Evolutionary conservation across 2,113 vertebrate genomes (phyloP).

Genomic region (Psittacula cyanocephala): DNA sequence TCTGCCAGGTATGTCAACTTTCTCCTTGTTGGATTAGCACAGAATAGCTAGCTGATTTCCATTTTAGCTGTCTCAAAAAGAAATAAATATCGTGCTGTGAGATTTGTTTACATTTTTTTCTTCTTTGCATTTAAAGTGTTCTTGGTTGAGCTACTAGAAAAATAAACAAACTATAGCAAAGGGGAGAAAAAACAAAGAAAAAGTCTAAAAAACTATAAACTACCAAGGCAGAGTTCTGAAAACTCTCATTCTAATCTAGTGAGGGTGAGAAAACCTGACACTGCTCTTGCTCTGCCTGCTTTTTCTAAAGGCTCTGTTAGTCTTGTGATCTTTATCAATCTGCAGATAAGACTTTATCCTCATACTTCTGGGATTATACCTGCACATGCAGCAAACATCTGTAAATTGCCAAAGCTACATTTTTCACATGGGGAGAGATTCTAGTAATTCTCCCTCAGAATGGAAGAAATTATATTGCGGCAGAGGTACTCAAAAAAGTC

Average conservation of each 20-base stretch:
- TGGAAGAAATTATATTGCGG: background rate
- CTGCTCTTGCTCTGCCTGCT: rapidly evolving
- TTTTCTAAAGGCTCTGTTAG: background rate
- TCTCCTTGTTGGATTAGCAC: background rate
- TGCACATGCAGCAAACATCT: background rate
- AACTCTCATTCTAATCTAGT: background rate
- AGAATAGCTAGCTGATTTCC: background rate
- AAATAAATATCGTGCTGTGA: background rate
- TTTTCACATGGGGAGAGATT: background rate
- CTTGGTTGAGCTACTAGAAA: background rate
- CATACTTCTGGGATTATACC: background rate
- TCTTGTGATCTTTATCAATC: background rate
- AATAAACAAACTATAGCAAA: background rate
- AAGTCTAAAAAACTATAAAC: background rate
- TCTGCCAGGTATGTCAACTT: background rate
- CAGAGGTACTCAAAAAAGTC: background rate
- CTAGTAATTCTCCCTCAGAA: background rate
- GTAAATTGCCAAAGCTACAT: background rate
- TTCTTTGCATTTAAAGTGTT: background rate
- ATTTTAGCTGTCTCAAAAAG: background rate
- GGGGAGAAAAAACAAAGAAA: background rate
- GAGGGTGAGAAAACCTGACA: background rate
- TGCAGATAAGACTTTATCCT: background rate
- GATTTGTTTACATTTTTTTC: background rate
- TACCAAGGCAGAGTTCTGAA: background rate